A percentile compares a stretch with the other conserved stretches of the same genome.
Conservation (phyloP, 2,113 vertebrate species). For the Podarcis muralis region DNA sequence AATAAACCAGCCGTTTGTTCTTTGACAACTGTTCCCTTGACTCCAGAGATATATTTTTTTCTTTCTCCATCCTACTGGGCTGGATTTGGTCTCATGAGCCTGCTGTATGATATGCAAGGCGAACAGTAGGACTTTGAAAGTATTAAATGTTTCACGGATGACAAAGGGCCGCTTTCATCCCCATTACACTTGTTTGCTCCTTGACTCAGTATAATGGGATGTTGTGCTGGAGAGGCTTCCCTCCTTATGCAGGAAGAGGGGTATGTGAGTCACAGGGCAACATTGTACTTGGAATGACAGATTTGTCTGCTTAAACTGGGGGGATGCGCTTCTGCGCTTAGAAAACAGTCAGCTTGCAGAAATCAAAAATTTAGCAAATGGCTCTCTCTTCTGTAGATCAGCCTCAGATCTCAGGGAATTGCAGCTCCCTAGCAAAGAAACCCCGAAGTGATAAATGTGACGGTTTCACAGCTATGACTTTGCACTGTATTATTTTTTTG, state of each 20-base stretch:
- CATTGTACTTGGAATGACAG: neutral
- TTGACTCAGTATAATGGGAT: neutral
- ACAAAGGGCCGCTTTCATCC: neutral
- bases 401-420: too few relatives aligned
- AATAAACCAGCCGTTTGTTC: neutral
- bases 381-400: neutral
- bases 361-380: neutral
- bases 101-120: neutral
- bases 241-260: neutral
- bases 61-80: neutral
- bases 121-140: conserved; percentile 3
- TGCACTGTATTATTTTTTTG: neutral
- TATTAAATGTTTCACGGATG: conserved; percentile 12
- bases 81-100: neutral
- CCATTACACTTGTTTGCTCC: conserved; percentile 6
- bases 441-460: neutral
- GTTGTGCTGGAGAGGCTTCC: neutral
- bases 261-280: neutral
- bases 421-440: neutral
- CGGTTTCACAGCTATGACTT: too few relatives aligned
- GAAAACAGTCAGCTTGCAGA: neutral
- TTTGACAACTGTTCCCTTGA: neutral
- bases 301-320: neutral
- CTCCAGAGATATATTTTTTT: neutral
- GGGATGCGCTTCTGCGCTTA: neutral